These are phyloP conservation scores for Papilio elwesi DNA, from an alignment of 2,888 invertebrate genomes.

Conservation along the genomic window DNA sequence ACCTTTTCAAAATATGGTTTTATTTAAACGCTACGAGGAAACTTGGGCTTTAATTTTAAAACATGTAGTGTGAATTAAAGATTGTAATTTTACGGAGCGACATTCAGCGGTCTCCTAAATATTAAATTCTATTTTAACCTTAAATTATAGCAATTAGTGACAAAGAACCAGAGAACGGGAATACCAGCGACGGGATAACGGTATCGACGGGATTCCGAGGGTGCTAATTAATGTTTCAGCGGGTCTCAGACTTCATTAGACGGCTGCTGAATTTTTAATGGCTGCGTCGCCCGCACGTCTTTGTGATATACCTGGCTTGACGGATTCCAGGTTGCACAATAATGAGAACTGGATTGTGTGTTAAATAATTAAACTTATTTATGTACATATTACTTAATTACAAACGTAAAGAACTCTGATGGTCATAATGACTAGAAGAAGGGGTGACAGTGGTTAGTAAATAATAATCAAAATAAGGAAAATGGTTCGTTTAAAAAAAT, in stretches of 20 bases:
- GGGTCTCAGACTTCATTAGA: slow-evolving; percentile 58
- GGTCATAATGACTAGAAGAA: too few relatives aligned
- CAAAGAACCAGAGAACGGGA: not conserved
- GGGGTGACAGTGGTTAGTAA: too few relatives aligned
- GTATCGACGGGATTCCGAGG: slow-evolving; percentile 8
- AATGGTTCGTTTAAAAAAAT: too few relatives aligned
- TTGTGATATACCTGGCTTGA: slow-evolving; percentile 4
- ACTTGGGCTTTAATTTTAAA: too few relatives aligned
- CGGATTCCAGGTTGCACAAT: not conserved
- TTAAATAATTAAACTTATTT: not conserved
- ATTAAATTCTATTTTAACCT: not conserved
- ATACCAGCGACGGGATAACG: not conserved
- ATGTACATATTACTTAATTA: too few relatives aligned
- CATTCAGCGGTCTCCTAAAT: slow-evolving; percentile 5
- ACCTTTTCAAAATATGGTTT: not conserved
- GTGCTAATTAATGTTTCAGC: slow-evolving; percentile 55
- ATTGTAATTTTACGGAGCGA: not conserved
- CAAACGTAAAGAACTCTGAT: too few relatives aligned
- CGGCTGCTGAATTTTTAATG: slow-evolving; percentile 59
- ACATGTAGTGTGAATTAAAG: too few relatives aligned
- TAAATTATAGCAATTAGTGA: not conserved
- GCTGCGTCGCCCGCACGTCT: slow-evolving; percentile 39
- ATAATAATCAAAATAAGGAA: too few relatives aligned
- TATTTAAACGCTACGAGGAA: not conserved
- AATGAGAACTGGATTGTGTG: not conserved